Percentiles rank a stretch among this genome's conserved stretches.
Evolutionary conservation across 2,797 vertebrate species (phyloP).

Genomic region (Peromyscus melanophrys): DNA sequence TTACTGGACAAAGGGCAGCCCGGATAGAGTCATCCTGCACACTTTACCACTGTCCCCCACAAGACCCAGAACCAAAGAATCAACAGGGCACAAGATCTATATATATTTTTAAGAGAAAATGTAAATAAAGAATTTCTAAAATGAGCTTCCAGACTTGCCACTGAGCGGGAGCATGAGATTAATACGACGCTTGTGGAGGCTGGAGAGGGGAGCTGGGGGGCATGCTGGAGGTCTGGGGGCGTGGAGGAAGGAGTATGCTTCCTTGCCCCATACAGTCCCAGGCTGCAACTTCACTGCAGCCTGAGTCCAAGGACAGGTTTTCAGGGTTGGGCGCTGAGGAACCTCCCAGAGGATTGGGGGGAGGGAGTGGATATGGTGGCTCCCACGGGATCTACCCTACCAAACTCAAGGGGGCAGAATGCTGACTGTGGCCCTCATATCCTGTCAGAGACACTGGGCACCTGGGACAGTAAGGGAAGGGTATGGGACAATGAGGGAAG

Average conservation of each 20-base stretch:
- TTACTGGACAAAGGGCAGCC: neutral
- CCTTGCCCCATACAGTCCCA: neutral
- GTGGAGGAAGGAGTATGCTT: fast-evolving
- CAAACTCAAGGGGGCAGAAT: no score
- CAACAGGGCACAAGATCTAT: slow-evolving; percentile 61
- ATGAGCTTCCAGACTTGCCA: slow-evolving; percentile 24
- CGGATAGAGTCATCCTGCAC: neutral
- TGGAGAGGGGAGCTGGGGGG: neutral
- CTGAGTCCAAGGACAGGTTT: fast-evolving
- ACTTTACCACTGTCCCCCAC: neutral
- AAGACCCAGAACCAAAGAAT: slow-evolving; percentile 33
- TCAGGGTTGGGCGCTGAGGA: neutral
- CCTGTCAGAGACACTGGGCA: neutral
- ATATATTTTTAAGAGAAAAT: slow-evolving; percentile 82
- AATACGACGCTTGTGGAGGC: neutral
- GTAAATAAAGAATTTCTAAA: slow-evolving; percentile 83
- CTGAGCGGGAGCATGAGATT: neutral
- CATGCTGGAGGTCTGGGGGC: neutral
- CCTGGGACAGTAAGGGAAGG: neutral
- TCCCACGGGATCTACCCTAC: neutral
- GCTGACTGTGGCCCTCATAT: no score
- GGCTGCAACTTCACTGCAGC: neutral
- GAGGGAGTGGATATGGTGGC: no score
- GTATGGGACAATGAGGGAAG: neutral
- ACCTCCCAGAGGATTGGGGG: fast-evolving